Percentiles rank a stretch among this genome's conserved stretches.
phyloP scores from a whole-genome alignment of 2,113 vertebrate species.

The Physeter macrocephalus region DNA sequence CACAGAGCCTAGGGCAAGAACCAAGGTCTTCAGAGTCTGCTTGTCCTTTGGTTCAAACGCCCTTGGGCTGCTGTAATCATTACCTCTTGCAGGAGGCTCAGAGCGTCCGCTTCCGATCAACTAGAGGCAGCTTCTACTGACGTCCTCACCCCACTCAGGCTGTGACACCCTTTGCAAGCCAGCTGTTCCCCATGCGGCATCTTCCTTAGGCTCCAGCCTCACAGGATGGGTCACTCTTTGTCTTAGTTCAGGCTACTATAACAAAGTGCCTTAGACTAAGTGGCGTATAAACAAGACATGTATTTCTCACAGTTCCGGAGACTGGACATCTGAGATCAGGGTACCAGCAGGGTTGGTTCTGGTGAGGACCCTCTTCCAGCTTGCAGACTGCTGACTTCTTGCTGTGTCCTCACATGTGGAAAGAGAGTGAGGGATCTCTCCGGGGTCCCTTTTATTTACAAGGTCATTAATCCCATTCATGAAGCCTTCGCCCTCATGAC shows the following conservation, averaged over 20 bases:
- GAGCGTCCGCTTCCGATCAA: neutral
- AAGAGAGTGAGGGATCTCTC: neutral
- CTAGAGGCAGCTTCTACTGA: constrained; percentile 12
- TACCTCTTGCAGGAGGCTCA: constrained; percentile 61
- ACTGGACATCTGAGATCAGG: neutral
- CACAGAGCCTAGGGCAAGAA: neutral
- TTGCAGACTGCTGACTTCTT: neutral
- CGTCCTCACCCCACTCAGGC: neutral
- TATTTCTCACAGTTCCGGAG: neutral
- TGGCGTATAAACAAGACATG: neutral
- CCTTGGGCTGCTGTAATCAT: constrained; percentile 67
- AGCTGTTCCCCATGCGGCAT: neutral
- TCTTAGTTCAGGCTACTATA: neutral
- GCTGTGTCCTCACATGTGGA: neutral
- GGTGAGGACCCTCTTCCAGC: neutral
- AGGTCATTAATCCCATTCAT: no score
- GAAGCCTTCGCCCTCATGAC: neutral
- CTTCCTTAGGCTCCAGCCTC: neutral
- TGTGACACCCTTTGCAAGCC: neutral
- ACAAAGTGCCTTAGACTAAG: neutral
- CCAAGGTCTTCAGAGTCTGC: neutral
- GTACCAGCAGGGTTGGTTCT: neutral
- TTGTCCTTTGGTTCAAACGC: neutral
- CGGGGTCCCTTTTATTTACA: neutral
- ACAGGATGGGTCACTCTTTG: neutral